These are phyloP conservation scores for Noctua janthina DNA, from an alignment of 2,888 invertebrate genomes.

Conservation along the genomic window DNA sequence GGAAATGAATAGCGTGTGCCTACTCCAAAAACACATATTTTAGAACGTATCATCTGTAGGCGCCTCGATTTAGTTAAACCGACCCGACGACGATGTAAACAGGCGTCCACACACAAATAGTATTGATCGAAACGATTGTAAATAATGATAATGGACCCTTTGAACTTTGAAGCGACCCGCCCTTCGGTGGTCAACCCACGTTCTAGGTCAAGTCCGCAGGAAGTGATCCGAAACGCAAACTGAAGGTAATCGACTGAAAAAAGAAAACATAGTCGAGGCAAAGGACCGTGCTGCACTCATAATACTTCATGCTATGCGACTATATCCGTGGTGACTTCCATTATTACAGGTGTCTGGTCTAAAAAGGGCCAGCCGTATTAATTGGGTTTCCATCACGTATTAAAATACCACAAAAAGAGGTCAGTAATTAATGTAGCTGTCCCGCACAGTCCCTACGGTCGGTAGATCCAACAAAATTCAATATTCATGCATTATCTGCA, in stretches of 20 bases:
- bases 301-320: not conserved
- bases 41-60: not conserved
- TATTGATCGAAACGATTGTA: slow-evolving; percentile 23
- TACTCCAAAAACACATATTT: slow-evolving; percentile 11
- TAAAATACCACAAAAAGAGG: slow-evolving; percentile 29
- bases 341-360: slow-evolving; percentile 13
- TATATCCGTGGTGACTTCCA: not conserved
- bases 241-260: not conserved
- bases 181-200: slow-evolving; percentile 37
- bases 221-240: slow-evolving; percentile 19
- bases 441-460: slow-evolving; percentile 21
- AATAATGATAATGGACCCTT: slow-evolving; percentile 32
- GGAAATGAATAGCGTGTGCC: slow-evolving; percentile 1
- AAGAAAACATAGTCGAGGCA: slow-evolving; percentile 7
- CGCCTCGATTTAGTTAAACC: not conserved
- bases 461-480: slow-evolving; percentile 2
- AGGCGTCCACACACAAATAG: slow-evolving; percentile 19
- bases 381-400: slow-evolving; percentile 31
- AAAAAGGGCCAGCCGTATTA: slow-evolving; percentile 22
- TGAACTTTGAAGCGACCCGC: slow-evolving; percentile 39
- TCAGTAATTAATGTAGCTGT: slow-evolving; percentile 33
- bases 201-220: slow-evolving; percentile 41
- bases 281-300: not conserved
- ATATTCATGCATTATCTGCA: slow-evolving; percentile 36
- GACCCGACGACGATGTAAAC: slow-evolving; percentile 14